Percentiles rank a stretch among this genome's conserved stretches.
phyloP scores from a whole-genome alignment of 2,888 invertebrate genomes.

The Apomyelois bistriatella region DNA sequence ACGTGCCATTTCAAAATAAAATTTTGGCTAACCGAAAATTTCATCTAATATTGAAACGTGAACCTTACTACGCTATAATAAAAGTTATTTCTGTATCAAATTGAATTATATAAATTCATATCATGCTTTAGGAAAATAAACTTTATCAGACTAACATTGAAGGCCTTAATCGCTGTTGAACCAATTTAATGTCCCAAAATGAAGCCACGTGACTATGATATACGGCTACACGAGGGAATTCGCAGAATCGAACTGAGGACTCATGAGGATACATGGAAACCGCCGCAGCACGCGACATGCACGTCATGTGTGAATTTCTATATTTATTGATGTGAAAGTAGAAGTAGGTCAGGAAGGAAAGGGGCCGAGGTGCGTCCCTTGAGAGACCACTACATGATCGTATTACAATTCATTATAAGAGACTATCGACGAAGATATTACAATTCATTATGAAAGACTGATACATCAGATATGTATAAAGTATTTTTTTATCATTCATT shows the following conservation, averaged over 20 bases:
- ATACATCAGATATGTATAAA: no score
- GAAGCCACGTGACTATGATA: slow-evolving; percentile 24
- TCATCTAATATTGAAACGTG: slow-evolving; percentile 14
- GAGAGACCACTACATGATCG: background rate
- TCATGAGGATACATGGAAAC: slow-evolving; percentile 30
- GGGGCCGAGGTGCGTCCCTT: slow-evolving; percentile 7
- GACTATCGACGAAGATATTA: background rate
- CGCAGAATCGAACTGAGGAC: slow-evolving; percentile 28
- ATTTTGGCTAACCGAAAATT: slow-evolving; percentile 10
- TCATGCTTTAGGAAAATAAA: background rate
- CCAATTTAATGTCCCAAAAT: slow-evolving; percentile 1
- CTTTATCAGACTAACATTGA: background rate
- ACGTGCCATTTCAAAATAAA: slow-evolving; percentile 25
- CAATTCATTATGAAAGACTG: background rate
- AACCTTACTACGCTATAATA: background rate
- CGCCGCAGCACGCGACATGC: slow-evolving; percentile 30
- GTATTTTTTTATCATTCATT: no score
- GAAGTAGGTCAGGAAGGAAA: slow-evolving; percentile 9
- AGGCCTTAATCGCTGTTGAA: background rate
- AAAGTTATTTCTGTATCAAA: background rate
- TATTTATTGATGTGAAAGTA: slow-evolving; percentile 13
- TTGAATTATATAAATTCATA: background rate
- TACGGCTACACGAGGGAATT: slow-evolving; percentile 20
- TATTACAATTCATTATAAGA: background rate
- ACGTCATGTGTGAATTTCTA: slow-evolving; percentile 12